Evolutionary conservation across 35 echinoderm and acorn worm genomes (phyloP).

Genomic region (Eucidaris tribuloides): DNA sequence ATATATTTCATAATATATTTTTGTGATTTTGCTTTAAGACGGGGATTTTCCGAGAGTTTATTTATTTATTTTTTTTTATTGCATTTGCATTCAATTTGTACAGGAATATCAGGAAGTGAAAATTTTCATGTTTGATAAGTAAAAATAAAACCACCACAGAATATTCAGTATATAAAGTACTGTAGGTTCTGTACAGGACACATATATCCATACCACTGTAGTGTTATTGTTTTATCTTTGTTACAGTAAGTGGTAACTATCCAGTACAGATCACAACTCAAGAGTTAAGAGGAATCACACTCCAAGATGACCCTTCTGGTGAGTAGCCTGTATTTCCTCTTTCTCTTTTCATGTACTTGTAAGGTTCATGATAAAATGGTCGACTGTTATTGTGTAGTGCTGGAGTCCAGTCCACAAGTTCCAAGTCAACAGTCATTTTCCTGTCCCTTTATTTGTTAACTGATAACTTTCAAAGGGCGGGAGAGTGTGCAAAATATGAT

Average conservation of each 20-base stretch:
- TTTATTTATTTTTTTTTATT: too few species aligned
- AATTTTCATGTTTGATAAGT: not conserved
- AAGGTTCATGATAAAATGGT: not conserved
- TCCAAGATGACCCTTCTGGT: constrained; percentile 46
- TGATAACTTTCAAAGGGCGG: not conserved
- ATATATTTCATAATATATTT: too few species aligned
- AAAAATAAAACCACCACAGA: not conserved
- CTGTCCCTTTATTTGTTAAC: not conserved
- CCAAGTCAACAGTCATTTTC: not conserved
- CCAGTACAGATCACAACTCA: not conserved
- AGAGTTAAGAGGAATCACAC: constrained; percentile 54
- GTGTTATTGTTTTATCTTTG: not conserved
- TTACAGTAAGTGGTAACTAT: constrained; percentile 37
- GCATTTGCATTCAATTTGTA: not conserved
- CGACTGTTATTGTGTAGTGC: not conserved
- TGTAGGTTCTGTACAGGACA: not conserved
- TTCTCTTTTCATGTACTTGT: not conserved
- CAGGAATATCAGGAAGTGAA: not conserved
- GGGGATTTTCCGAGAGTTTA: too few species aligned
- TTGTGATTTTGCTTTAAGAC: too few species aligned
- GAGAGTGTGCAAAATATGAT: not conserved
- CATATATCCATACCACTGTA: not conserved
- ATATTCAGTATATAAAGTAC: not conserved
- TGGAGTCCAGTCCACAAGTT: not conserved
- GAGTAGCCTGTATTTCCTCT: not conserved